Evolutionary conservation across 2,888 invertebrate species (phyloP).

Genomic region (Noctua fimbriata): DNA sequence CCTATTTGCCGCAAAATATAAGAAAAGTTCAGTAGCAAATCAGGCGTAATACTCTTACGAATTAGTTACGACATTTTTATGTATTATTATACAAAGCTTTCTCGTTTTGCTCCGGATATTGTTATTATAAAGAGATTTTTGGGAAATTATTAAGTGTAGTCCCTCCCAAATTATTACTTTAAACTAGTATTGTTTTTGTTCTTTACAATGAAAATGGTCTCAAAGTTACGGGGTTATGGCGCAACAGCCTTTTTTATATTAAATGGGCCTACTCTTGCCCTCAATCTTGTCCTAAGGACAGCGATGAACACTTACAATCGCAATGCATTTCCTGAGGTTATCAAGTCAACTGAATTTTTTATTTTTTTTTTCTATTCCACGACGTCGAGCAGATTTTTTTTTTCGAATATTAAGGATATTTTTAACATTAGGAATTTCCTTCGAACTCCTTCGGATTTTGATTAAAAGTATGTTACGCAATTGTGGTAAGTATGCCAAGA

Average conservation of each 20-base stretch:
- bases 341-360: too few relatives aligned
- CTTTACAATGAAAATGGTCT: neutral
- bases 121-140: neutral
- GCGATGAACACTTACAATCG: neutral
- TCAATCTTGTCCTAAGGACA: too few relatives aligned
- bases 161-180: neutral
- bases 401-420: neutral
- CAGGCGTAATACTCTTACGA: slow-evolving; percentile 47
- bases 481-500: too few relatives aligned
- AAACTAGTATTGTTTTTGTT: neutral
- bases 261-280: too few relatives aligned
- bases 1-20: slow-evolving; percentile 51
- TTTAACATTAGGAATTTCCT: neutral
- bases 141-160: neutral
- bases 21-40: slow-evolving; percentile 54
- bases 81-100: slow-evolving; percentile 24
- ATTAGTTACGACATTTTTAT: slow-evolving; percentile 27
- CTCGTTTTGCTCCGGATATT: neutral
- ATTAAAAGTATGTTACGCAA: neutral
- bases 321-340: neutral
- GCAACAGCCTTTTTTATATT: neutral
- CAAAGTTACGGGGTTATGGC: neutral
- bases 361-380: neutral
- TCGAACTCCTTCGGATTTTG: neutral
- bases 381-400: neutral